Evolutionary conservation across 2,113 vertebrate genomes (phyloP).

Genomic region (Anolis carolinensis): DNA sequence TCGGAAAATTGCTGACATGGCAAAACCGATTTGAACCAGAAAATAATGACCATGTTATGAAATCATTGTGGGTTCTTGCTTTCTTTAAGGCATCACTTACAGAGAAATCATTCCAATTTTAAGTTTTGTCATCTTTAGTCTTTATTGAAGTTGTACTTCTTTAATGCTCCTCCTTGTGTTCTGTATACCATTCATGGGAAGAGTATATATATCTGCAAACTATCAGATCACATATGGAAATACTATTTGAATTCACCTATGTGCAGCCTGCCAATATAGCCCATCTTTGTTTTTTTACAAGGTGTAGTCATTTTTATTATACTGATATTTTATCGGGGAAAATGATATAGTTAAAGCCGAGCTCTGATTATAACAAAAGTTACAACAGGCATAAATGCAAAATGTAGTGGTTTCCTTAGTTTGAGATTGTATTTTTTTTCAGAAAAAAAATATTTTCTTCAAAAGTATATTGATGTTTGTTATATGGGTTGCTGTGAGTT

Average conservation of each 20-base stretch:
- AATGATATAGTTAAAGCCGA: background rate
- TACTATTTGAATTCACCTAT: background rate
- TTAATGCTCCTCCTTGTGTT: background rate
- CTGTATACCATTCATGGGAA: background rate
- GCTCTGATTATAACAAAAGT: background rate
- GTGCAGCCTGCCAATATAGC: background rate
- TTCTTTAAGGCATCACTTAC: background rate
- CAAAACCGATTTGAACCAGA: background rate
- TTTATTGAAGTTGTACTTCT: background rate
- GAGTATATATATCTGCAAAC: background rate
- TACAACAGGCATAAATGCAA: background rate
- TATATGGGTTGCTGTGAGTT: no score
- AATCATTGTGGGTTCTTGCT: background rate
- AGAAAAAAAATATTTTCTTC: background rate
- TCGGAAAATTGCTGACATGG: background rate
- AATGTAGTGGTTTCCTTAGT: background rate
- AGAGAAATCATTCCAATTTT: background rate
- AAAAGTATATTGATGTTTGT: background rate
- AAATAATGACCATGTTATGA: background rate
- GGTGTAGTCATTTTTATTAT: background rate
- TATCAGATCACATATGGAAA: background rate
- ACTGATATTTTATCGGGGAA: background rate
- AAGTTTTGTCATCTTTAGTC: background rate
- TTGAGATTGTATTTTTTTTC: background rate
- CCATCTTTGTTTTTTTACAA: background rate